phyloP scores from a whole-genome alignment of 1,140 invertebrate genomes.

The Rhyacophila brunnea region DNA sequence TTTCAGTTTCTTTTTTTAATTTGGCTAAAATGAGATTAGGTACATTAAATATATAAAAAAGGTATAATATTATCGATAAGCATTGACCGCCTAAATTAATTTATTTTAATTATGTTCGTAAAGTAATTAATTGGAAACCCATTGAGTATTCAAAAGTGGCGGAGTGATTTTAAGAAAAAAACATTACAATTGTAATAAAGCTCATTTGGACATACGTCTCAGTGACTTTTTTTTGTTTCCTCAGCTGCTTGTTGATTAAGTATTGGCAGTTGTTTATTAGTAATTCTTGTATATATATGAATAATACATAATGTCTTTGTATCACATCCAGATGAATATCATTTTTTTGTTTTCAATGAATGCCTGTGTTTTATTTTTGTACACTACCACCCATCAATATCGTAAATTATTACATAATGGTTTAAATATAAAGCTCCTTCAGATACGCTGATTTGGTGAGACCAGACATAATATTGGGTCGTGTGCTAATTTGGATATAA shows the following conservation, averaged over 20 bases:
- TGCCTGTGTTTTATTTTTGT: neutral
- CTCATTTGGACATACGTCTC: neutral
- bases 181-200: neutral
- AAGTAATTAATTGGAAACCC: neutral
- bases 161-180: neutral
- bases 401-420: too few species aligned
- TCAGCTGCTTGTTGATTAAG: slow-evolving; percentile 29
- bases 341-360: neutral
- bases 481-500: too few species aligned
- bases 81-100: neutral
- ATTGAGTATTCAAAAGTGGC: neutral
- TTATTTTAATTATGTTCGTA: neutral
- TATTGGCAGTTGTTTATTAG: slow-evolving; percentile 33
- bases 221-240: neutral
- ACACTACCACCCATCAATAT: neutral
- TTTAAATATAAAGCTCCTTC: too few species aligned
- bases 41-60: too few species aligned
- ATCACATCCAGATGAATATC: neutral
- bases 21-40: neutral
- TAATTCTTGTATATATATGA: slow-evolving; percentile 31
- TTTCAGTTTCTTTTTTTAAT: slow-evolving; percentile 11
- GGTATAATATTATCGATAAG: neutral
- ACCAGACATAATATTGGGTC: too few species aligned
- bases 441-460: too few species aligned
- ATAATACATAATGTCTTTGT: slow-evolving; percentile 7